Conservation (phyloP, 2,113 vertebrate species). For the Laticauda laticaudata region DNA sequence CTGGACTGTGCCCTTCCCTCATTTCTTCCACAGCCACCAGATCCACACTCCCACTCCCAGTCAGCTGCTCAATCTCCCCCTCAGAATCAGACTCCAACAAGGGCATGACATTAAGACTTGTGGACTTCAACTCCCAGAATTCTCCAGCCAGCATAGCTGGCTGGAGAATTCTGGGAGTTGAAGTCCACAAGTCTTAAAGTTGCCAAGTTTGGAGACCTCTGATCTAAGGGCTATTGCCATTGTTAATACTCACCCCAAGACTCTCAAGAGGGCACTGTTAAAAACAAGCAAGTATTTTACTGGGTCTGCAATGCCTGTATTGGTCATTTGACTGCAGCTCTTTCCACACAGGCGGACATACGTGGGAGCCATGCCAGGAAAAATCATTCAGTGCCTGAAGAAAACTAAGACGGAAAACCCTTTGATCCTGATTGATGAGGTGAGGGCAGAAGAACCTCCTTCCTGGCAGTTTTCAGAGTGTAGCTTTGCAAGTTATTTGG, state of each 20-base stretch:
- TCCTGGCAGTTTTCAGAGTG: background rate
- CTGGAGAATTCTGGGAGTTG: too few relatives aligned
- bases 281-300: background rate
- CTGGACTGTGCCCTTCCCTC: too few relatives aligned
- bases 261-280: background rate
- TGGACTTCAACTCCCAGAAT: too few relatives aligned
- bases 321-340: conserved; percentile 1
- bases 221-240: background rate
- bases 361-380: conserved; percentile 97
- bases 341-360: conserved; percentile 86
- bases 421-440: conserved; percentile 94
- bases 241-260: background rate
- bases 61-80: too few relatives aligned
- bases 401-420: conserved; percentile 98
- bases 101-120: too few relatives aligned
- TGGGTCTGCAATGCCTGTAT: background rate
- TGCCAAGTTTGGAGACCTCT: too few relatives aligned
- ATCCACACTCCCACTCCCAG: too few relatives aligned
- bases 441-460: conserved; percentile 39
- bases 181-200: too few relatives aligned
- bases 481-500: background rate
- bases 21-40: too few relatives aligned
- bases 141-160: too few relatives aligned
- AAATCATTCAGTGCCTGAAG: conserved; percentile 97
- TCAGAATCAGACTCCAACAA: too few relatives aligned